These are phyloP conservation scores for Perodicticus potto DNA, from an alignment of 2,797 vertebrate species.

Conservation along the genomic window DNA sequence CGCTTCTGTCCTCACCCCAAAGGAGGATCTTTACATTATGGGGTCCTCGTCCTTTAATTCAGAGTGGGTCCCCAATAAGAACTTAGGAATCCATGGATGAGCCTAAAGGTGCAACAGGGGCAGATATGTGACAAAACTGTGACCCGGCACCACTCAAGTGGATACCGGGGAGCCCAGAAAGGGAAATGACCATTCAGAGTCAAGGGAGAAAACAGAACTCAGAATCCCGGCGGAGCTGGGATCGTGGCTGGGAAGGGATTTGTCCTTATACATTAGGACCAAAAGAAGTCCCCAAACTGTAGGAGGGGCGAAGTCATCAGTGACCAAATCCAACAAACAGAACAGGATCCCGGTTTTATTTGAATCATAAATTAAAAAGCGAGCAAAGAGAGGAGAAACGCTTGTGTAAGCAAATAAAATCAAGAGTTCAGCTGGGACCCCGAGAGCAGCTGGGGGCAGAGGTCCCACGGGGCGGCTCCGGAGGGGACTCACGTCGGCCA, in stretches of 20 bases:
- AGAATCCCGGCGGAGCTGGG: no score
- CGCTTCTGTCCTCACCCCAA: not conserved
- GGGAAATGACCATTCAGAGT: fast-evolving
- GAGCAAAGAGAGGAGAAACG: no score
- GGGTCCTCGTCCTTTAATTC: not conserved
- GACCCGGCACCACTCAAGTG: not conserved
- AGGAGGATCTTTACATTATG: not conserved
- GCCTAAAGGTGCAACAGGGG: not conserved
- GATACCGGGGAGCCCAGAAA: not conserved
- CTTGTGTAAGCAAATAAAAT: fast-evolving
- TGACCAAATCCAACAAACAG: not conserved
- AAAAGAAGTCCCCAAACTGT: fast-evolving
- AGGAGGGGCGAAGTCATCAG: fast-evolving
- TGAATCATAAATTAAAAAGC: not conserved
- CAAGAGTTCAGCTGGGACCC: fast-evolving
- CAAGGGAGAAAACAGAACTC: no score
- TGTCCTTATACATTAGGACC: fast-evolving
- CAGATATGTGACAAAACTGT: no score
- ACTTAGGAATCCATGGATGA: not conserved
- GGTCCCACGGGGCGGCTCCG: fast-evolving
- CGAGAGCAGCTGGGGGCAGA: fast-evolving
- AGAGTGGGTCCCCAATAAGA: not conserved
- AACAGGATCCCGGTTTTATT: not conserved
- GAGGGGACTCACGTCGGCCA: fast-evolving
- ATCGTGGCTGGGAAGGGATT: fast-evolving